Evolutionary conservation across 1,140 invertebrate genomes (phyloP).

Genomic region (Zaprionus capensis): DNA sequence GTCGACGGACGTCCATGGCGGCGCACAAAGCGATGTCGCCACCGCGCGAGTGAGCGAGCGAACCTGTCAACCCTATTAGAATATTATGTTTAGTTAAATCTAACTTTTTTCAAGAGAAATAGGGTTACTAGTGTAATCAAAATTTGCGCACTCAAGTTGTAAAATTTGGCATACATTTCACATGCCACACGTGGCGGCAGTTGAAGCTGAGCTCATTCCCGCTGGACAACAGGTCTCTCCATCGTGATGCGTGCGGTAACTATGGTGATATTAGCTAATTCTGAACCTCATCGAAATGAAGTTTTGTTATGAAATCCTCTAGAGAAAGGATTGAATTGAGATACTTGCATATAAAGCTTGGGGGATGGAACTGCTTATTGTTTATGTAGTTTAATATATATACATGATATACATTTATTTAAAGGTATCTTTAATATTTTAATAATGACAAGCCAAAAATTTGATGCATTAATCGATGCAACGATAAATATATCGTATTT

Average conservation of each 20-base stretch:
- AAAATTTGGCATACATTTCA: constrained; percentile 76
- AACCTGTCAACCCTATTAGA: constrained; percentile 38
- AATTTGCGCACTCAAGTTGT: constrained; percentile 56
- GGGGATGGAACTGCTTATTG: neutral
- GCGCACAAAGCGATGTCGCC: constrained; percentile 46
- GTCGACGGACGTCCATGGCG: constrained; percentile 15
- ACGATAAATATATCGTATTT: no score
- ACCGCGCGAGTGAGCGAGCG: constrained; percentile 18
- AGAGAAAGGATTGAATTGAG: neutral
- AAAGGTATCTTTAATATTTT: no score
- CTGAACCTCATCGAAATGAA: neutral
- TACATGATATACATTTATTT: no score
- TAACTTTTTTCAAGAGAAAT: constrained; percentile 50
- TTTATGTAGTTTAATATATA: no score
- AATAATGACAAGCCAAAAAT: no score
- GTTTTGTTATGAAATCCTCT: neutral
- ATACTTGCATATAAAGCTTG: neutral
- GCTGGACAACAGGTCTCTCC: constrained; percentile 39
- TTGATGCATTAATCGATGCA: no score
- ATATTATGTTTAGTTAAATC: constrained; percentile 75
- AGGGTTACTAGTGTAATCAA: constrained; percentile 73
- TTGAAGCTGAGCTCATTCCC: constrained; percentile 31
- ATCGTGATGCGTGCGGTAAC: constrained; percentile 2
- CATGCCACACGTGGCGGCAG: constrained; percentile 69
- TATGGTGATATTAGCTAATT: neutral